Evolutionary conservation across 2,797 vertebrate species (phyloP), one percentile per base, ranked within the genome.

Genomic region (Enteromius viviparus): DNA sequence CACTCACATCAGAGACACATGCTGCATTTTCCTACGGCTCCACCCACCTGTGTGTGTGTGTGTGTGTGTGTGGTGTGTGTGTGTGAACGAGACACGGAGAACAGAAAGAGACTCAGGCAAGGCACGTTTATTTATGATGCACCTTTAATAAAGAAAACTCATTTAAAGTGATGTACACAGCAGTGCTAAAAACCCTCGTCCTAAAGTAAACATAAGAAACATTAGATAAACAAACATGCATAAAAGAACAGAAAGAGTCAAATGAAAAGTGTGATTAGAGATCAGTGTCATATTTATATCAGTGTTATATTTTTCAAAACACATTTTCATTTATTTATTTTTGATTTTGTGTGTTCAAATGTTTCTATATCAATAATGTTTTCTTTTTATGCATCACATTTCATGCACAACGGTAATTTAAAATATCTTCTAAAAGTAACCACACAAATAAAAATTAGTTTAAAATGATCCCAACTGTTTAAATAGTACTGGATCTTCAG

Each of bases 11-110:
- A 68, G 65, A 68, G 34, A 68, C 40, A 68, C 19, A 68, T 21
- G 64, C 19, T 37, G 34, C 64, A 40, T n/a, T 68, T 68, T 68
- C 65, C 65, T 68, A 40, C 34, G 2, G 65, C 75, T 76, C 64
- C 32, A 37, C 29, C 47, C 14, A 53, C n/a, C 42, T 0, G 68
- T 79, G 40, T 83, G 37, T 42, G 66, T 42, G 11, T 14, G 34
- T 21, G 29, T 64, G 29, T 8, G 58, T 26, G 23, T 26, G 32
- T 37, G n/a, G n/a, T n/a, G n/a, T n/a, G n/a, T n/a, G n/a, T n/a
- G n/a, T n/a, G n/a, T n/a, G n/a, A n/a, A n/a, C n/a, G n/a, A n/a
- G n/a, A n/a, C n/a, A n/a, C n/a, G n/a, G n/a, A n/a, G n/a, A n/a
- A n/a, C n/a, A n/a, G n/a, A n/a, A n/a, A n/a, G n/a, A n/a, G 62